phyloP scores from a whole-genome alignment of 2,888 invertebrate species.

The Noctua comes region DNA sequence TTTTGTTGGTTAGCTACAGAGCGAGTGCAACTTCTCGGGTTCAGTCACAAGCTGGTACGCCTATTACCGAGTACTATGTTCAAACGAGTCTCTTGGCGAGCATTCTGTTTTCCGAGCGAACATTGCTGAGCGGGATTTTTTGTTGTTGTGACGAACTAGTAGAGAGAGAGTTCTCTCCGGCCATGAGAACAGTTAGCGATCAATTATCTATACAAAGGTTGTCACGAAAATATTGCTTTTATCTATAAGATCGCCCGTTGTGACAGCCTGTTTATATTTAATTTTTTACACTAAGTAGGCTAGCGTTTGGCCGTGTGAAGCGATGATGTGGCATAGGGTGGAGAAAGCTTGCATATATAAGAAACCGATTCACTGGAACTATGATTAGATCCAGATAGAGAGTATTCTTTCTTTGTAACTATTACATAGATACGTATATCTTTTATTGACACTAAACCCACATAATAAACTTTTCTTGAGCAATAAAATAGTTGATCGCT shows the following conservation, averaged over 20 bases:
- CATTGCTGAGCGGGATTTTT: not conserved
- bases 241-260: not conserved
- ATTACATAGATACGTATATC: not conserved
- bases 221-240: not conserved
- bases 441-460: not conserved
- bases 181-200: not conserved
- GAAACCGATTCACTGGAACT: not conserved
- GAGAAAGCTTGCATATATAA: not conserved
- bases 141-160: not conserved
- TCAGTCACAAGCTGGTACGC: not conserved
- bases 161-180: not conserved
- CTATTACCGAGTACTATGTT: not conserved
- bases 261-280: not conserved
- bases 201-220: not conserved
- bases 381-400: not conserved
- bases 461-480: not conserved
- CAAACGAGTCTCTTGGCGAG: not conserved
- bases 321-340: not conserved
- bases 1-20: not conserved
- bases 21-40: accelerated
- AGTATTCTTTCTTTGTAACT: not conserved
- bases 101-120: not conserved
- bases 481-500: not conserved
- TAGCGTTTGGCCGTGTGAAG: not conserved
- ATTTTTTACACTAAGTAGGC: not conserved